Base-by-base conservation (phyloP, 2,113 vertebrate species). In the Vulpes lagopus region DNA sequence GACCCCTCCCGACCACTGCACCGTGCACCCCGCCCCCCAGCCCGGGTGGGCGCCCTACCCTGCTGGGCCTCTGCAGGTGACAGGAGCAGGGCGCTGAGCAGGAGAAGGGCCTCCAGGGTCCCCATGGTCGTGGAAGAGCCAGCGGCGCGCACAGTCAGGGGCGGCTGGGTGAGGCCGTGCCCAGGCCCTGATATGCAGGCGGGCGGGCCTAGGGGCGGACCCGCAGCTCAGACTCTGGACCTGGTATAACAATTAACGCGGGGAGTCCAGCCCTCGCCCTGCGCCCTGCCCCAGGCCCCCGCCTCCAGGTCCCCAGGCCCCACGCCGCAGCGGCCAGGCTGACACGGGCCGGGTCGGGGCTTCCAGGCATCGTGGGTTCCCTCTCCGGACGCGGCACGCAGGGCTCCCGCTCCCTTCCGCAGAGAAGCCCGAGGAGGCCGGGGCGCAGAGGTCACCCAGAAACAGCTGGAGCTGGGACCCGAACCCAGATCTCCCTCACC, bases 61-160 rank as follows among this genome's bases (percentile, higher is more conserved):
- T 97, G 71, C 81, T 98, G 97, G 78, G 98, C 99, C 57, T 97
- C 94, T 5, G 89, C 96, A 0, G 97, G 86, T 0, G 83, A 25
- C 12, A 97, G 76, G 38, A 97, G 35, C 51, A 99, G 49, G 23
- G 97, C 2, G 1, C 67, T 10, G 15, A 98, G n/a, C 20, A 96
- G 8, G 0, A 98, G 38, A 1, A 96, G 94, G 49, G 49, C 74
- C 11, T 11, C 64, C 74, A 91, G 57, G 62, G 96, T 64, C 69
- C 59, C 96, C 98, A 99, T 99, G 59, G 43, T 71, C 1, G 0
- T 3, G 9, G 38, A 62, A 55, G 23, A 74, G 91, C 64, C 65
- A 16, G 57, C 65, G 6, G 67, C 53, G 2, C 1, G 67, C 5
- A 15, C 51, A 3, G 79, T 43, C n/a, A 16, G 14, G 27, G 51